A percentile compares a stretch with the other conserved stretches of the same genome.
Conservation (phyloP, 2,113 vertebrate species). For the Corythornis vintsioides region DNA sequence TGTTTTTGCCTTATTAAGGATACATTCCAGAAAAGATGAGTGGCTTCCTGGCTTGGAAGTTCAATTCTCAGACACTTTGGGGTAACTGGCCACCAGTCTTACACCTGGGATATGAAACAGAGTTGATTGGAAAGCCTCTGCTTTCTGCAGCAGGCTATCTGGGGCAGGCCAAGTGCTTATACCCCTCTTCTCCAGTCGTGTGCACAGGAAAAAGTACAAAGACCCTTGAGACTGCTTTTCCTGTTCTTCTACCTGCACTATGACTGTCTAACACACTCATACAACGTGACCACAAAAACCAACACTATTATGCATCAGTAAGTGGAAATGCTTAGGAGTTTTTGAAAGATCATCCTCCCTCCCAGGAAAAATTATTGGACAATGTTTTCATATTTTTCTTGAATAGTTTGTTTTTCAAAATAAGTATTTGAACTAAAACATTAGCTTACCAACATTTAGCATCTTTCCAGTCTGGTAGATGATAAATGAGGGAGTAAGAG, state of each 20-base stretch:
- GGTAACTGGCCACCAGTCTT: neutral
- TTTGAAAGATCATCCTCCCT: neutral
- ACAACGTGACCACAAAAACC: neutral
- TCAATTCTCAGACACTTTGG: neutral
- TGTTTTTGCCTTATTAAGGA: neutral
- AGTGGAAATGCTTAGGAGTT: neutral
- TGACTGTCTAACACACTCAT: neutral
- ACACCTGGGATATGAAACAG: neutral
- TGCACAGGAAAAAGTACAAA: neutral
- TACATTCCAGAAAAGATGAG: neutral
- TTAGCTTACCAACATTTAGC: neutral
- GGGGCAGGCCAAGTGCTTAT: neutral
- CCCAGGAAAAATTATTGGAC: neutral
- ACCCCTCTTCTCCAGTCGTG: neutral
- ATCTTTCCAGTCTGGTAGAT: neutral
- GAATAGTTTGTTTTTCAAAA: neutral
- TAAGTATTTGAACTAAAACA: neutral
- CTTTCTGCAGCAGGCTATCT: neutral
- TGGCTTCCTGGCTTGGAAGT: neutral
- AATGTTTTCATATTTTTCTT: neutral
- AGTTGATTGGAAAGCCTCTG: neutral
- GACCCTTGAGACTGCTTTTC: neutral
- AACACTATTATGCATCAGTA: neutral
- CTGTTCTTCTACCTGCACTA: neutral
- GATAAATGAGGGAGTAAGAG: neutral